Conservation (phyloP, 2,888 invertebrate species). For the Pammene fasciana region DNA sequence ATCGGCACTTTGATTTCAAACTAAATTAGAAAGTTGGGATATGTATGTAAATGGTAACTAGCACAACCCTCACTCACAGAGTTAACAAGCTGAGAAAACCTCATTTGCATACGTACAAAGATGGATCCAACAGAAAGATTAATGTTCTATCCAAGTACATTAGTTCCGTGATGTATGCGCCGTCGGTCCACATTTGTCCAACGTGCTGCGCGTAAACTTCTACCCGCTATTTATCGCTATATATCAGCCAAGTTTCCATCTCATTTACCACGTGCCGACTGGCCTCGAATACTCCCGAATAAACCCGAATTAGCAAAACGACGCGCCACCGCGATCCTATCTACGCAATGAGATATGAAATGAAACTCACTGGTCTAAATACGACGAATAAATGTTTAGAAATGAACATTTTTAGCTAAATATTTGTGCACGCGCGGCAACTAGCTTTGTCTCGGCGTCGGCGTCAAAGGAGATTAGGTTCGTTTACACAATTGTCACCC, state of each 20-base stretch:
- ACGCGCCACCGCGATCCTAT: conserved; percentile 62
- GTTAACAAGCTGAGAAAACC: conserved; percentile 17
- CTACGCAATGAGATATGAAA: conserved; percentile 69
- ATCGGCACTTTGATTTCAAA: background rate
- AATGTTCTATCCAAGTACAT: conserved; percentile 36
- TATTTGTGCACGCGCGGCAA: conserved; percentile 45
- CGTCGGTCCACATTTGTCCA: conserved; percentile 38
- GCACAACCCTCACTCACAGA: background rate
- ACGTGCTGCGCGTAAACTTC: conserved; percentile 37
- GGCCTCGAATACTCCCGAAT: conserved; percentile 39
- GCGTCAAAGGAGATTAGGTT: conserved; percentile 79
- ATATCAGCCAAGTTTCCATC: conserved; percentile 69
- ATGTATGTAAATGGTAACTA: background rate
- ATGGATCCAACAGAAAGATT: conserved; percentile 26
- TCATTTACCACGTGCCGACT: conserved; percentile 59
- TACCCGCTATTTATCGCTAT: conserved; percentile 53
- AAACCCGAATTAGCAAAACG: conserved; percentile 55
- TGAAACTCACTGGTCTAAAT: conserved; percentile 54
- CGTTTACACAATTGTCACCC: conserved; percentile 66
- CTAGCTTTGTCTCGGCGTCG: conserved; percentile 55
- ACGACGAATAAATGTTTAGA: conserved; percentile 31
- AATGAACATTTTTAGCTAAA: conserved; percentile 42
- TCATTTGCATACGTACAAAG: conserved; percentile 26
- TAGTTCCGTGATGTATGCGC: conserved; percentile 36
- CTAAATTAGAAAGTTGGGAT: background rate